These are phyloP conservation scores for Drusus annulatus DNA, from an alignment of 1,140 invertebrate species.

Conservation along the genomic window DNA sequence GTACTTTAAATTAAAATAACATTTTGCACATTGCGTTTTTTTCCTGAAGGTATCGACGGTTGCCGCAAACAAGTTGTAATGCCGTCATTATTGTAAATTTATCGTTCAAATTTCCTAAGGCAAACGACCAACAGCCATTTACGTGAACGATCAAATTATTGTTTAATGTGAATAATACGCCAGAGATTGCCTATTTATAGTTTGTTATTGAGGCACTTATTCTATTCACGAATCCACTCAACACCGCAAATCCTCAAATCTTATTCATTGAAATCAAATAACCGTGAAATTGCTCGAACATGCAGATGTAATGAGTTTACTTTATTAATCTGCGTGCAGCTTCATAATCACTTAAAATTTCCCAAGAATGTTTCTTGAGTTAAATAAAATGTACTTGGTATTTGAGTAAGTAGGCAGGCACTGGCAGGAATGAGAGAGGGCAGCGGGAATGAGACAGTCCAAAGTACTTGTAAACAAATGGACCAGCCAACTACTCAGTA, in stretches of 20 bases:
- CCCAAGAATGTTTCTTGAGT: no score
- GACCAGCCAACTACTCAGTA: no score
- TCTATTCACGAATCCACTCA: conserved; percentile 20
- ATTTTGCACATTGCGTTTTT: no score
- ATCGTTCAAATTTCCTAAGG: conserved; percentile 26
- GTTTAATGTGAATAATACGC: conserved; percentile 28
- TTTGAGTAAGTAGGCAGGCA: no score
- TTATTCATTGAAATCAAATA: not conserved
- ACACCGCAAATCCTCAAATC: conserved; percentile 3
- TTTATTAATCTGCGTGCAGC: not conserved
- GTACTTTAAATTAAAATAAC: no score
- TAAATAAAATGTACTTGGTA: no score
- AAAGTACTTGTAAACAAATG: no score
- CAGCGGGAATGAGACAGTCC: no score
- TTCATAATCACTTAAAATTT: no score
- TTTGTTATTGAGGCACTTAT: conserved; percentile 8
- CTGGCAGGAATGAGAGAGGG: no score
- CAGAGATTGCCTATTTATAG: not conserved
- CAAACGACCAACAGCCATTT: conserved; percentile 8
- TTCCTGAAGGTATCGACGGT: not conserved
- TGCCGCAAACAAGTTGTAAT: conserved; percentile 28
- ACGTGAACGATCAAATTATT: conserved; percentile 36
- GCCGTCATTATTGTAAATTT: conserved; percentile 23
- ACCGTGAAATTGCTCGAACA: conserved; percentile 22
- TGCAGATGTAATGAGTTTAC: not conserved